A percentile compares a stretch with the other conserved stretches of the same genome.
Conservation (phyloP, 2,888 invertebrate species). For the Trissoscelio sp. region DNA sequence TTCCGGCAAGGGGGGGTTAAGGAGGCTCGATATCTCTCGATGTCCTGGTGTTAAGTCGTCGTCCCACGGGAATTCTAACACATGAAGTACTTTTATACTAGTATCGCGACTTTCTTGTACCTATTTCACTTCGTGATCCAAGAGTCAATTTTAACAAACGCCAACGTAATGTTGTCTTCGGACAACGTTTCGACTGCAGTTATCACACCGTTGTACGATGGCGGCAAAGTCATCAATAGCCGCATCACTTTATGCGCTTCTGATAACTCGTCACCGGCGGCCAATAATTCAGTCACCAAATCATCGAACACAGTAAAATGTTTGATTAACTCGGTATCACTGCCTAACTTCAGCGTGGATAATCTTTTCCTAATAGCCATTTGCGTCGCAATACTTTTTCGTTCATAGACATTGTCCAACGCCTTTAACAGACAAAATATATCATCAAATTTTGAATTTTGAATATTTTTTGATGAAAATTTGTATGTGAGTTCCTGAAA, state of each 20-base stretch:
- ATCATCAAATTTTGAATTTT: too few species aligned
- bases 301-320: slow-evolving; percentile 79
- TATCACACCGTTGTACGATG: slow-evolving; percentile 78
- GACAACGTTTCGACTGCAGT: slow-evolving; percentile 79
- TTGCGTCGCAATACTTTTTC: slow-evolving; percentile 70
- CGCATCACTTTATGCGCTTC: slow-evolving; percentile 79
- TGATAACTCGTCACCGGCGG: slow-evolving; percentile 78
- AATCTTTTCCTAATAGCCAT: slow-evolving; percentile 54
- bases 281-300: slow-evolving; percentile 75
- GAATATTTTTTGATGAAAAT: too few species aligned
- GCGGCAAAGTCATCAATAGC: slow-evolving; percentile 77
- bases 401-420: slow-evolving; percentile 68
- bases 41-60: too few species aligned
- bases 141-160: slow-evolving; percentile 76
- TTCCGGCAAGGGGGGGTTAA: too few species aligned
- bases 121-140: slow-evolving; percentile 70
- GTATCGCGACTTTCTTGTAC: slow-evolving; percentile 68
- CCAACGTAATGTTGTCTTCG: slow-evolving; percentile 76
- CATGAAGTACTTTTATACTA: slow-evolving; percentile 72
- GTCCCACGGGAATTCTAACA: too few species aligned
- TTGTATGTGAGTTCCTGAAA: too few species aligned
- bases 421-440: too few species aligned
- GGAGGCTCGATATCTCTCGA: too few species aligned
- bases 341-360: slow-evolving; percentile 69
- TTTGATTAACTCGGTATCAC: slow-evolving; percentile 63